Evolutionary conservation across 2,888 invertebrate species (phyloP), one percentile per base, ranked within the genome.

Genomic region (Chalcis sispes): DNA sequence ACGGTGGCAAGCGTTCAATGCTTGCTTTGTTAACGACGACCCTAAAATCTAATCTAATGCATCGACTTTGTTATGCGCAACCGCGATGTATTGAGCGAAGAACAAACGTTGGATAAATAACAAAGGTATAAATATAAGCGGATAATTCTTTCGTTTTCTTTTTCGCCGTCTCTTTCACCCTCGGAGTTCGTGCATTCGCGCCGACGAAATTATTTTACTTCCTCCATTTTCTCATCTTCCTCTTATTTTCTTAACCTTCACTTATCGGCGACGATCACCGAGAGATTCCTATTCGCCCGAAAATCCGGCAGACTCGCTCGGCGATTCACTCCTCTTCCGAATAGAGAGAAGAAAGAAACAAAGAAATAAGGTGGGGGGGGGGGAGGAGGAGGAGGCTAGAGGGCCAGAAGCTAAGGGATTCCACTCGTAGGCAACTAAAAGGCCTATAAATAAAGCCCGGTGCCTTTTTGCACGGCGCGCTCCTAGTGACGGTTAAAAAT

Each of bases 401-500:
- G 29, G n/a, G n/a, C n/a, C n/a, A 67, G 66, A 65, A 67, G 56
- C 61, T n/a, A 54, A 62, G 62, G 32, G 62, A 72, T 72, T 66
- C 50, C 66, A 71, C 54, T 67, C 40, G 64, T 29, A 27, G 42
- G 40, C 10, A 54, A 40, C 56, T 62, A 72, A 76, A 67, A 72
- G 72, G 74, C 54, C 77, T 75, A 81, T 79, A 77, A 79, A 80
- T 79, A 79, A 54, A 36, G 15, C 8, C 15, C 8, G 29, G 54
- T 48, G 62, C 61, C 73, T 81, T 83, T 81, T 83, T 77, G 79
- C 79, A 77, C 73, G 75, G 36, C 25, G 7, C 40, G 46, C 25
- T 40, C 42, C 64, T 13, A 15, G 25, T 25, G 4, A 29, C 62
- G 56, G 74, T 65, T 81, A 81, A 82, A 83, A 83, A 83, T 83